These are phyloP conservation scores for Percopsis transmontana DNA, from an alignment of 2,113 vertebrate genomes.

Conservation along the genomic window DNA sequence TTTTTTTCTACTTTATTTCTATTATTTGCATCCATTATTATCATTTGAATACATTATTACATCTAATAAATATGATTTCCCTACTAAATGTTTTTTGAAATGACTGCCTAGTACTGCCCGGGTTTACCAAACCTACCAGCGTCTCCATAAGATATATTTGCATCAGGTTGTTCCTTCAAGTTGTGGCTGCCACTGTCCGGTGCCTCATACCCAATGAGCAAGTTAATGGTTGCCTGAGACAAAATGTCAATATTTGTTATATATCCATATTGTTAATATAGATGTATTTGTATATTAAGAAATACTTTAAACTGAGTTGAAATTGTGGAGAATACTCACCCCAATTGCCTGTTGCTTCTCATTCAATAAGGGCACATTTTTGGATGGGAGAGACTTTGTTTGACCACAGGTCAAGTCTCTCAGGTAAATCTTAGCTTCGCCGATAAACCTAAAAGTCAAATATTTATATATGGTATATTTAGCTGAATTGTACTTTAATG, in stretches of 20 bases:
- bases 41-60: too few species aligned
- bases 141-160: constrained; percentile 71
- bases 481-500: not conserved
- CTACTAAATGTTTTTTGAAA: too few species aligned
- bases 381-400: constrained; percentile 83
- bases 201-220: constrained; percentile 87
- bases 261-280: not conserved
- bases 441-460: constrained; percentile 80
- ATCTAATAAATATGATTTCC: too few species aligned
- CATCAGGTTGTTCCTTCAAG: constrained; percentile 74
- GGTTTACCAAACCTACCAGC: constrained; percentile 57
- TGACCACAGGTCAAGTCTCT: constrained; percentile 87
- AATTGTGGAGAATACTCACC: constrained; percentile 71
- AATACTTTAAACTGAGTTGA: not conserved
- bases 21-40: constrained; percentile 33
- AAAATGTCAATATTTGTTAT: constrained; percentile 4
- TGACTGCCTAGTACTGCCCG: too few species aligned
- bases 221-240: constrained; percentile 86
- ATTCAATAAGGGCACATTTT: constrained; percentile 82
- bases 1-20: not conserved
- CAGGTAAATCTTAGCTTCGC: constrained; percentile 82
- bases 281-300: not conserved
- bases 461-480: constrained; percentile 1
- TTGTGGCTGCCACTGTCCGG: constrained; percentile 72
- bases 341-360: constrained; percentile 87